Base-by-base conservation (phyloP, 1,140 invertebrate genomes). In the Temnothorax curvispinosus region DNA sequence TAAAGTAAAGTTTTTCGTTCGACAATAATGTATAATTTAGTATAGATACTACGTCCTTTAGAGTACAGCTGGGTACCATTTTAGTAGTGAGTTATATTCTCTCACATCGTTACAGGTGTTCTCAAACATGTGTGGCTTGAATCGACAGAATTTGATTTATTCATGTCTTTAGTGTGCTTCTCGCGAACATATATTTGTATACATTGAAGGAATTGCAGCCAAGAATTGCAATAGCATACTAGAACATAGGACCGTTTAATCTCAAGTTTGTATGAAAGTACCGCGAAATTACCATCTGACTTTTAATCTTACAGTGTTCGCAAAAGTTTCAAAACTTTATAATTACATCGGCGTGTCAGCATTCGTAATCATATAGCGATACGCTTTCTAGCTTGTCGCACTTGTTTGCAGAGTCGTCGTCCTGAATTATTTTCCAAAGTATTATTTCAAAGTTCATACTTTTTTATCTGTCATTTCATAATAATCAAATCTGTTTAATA, bases 91-190 rank as follows among this genome's bases (percentile, higher is more conserved):
- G 21, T 58, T 82, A 72, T 44, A 44, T 58, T 82, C 52, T 32
- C 78, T 71, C 38, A 41, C 64, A 44, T 64, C 44, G 56, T 71
- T 86, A 41, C 35, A 71, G 32, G 15, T 52, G 47, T 44, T 72
- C 67, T 62, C 56, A 60, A 86, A 58, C 50, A 62, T 21, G 21
- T n/a, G 15, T 58, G 27, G 65, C 77, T 72, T 71, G 44, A 41
- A 15, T 72, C 35, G 62, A 62, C 64, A 18, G 72, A 76, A 71
- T 85, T 76, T 85, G 64, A 87, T 87, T 85, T 85, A 87, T 87
- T 85, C 62, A 87, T 76, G 52, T 47, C 50, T 69, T 78, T 47
- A 56, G 27, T 72, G 9, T 27, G 27, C 0, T 27, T 58, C 15
- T 41, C 50, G 60, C 56, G 35, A 64, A 78, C 60, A 27, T 52